A percentile compares a stretch with the other conserved stretches of the same genome.
phyloP scores from a whole-genome alignment of 2,113 vertebrate species.

The Campylorhamphus procurvoides region DNA sequence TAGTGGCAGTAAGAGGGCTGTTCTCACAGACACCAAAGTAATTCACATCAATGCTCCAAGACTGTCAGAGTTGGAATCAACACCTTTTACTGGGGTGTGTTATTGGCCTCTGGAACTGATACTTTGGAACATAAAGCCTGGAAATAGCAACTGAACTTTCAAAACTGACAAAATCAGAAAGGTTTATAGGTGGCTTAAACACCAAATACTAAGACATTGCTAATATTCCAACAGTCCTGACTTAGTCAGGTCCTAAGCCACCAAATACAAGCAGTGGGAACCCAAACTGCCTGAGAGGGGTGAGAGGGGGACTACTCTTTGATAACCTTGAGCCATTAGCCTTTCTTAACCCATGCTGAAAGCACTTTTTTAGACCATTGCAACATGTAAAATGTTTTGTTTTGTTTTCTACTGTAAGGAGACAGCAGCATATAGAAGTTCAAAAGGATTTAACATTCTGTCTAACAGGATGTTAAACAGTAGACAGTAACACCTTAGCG shows the following conservation, averaged over 20 bases:
- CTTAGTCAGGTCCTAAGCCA: not conserved
- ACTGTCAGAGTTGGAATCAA: not conserved
- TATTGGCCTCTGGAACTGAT: not conserved
- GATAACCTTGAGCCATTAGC: not conserved
- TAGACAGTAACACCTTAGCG: not conserved
- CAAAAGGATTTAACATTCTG: not conserved
- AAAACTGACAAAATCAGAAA: not conserved
- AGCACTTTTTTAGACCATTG: not conserved
- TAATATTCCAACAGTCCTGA: not conserved
- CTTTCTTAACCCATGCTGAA: not conserved
- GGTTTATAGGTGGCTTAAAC: not conserved
- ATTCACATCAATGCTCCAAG: not conserved
- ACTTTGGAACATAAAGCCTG: not conserved
- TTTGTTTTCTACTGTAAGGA: not conserved
- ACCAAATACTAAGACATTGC: not conserved
- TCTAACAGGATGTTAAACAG: not conserved
- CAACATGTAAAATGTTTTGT: not conserved
- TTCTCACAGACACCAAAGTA: not conserved
- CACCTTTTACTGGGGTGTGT: not conserved
- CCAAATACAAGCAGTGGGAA: not conserved
- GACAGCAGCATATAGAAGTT: not conserved
- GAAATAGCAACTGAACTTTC: not conserved
- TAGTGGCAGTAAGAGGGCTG: not conserved
- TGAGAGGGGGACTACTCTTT: not conserved
- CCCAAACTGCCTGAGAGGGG: not conserved